Evolutionary conservation across 2,888 invertebrate genomes (phyloP), one percentile per base, ranked within the genome.

Genomic region (Andrena minutula): DNA sequence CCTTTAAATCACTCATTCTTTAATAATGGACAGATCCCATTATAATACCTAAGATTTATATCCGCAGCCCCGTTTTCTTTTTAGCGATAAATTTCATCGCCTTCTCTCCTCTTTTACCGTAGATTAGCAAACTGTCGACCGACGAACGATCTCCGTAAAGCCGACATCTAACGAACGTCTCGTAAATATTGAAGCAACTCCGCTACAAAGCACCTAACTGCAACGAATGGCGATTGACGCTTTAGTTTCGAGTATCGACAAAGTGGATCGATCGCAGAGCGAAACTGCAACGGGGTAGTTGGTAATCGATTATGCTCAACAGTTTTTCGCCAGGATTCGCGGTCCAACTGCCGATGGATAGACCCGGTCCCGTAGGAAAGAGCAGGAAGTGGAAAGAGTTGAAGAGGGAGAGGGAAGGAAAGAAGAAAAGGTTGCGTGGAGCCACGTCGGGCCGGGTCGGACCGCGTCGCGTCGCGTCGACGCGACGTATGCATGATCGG

Each of bases 11-110:
- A 93, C 93, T 94, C 94, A 93, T 94, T 94, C 93, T 93, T 94
- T 94, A 93, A 94, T 94, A 94, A 94, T 94, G 93, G 94, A 94
- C 94, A 93, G 94, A 93, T 94, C 93, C 94, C 93, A 94, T 94
- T 94, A 94, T 94, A 94, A 94, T 94, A 92, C 92, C 90, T 85
- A 91, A 94, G 94, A 93, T 94, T 94, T 94, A 94, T 94, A 93
- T 90, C 89, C 92, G 84, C 91, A 91, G 92, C 90, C 92, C 93
- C 93, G 91, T 92, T 93, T 93, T 92, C 92, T 93, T 93, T 93
- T 93, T 93, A 91, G 91, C 93, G 92, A 94, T 94, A 93, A 94
- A 94, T 94, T 94, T 93, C 89, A 88, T 90, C 89, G 89, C 87
- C 88, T 83, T 86, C 87, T 75, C 82, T 74, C 69, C 63, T 78